These are phyloP conservation scores for Drosophila rubida DNA, from an alignment of 2,888 invertebrate genomes.

Conservation along the genomic window DNA sequence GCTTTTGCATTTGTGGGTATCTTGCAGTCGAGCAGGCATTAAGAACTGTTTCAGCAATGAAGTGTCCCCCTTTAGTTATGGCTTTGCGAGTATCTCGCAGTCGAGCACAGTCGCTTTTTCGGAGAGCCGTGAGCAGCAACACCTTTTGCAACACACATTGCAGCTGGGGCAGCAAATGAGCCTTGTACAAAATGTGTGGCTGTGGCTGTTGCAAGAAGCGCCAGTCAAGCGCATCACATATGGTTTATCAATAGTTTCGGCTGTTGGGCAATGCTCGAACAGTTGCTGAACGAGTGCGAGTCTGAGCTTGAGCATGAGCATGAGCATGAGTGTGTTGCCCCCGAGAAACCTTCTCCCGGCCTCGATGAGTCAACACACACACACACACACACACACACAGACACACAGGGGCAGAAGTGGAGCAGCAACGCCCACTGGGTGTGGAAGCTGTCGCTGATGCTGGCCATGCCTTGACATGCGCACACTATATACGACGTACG, in stretches of 20 bases:
- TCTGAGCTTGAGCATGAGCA: too few relatives aligned
- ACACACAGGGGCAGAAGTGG: constrained; percentile 38
- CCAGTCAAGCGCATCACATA: constrained; percentile 44
- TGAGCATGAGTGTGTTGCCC: neutral
- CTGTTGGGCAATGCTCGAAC: constrained; percentile 18
- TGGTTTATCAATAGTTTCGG: constrained; percentile 46
- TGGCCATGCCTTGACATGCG: constrained; percentile 56
- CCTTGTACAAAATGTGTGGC: constrained; percentile 70
- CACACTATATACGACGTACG: constrained; percentile 7
- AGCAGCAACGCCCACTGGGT: constrained; percentile 75
- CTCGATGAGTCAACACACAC: constrained; percentile 67
- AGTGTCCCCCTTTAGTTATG: too few relatives aligned
- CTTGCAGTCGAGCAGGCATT: neutral
- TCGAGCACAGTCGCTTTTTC: too few relatives aligned
- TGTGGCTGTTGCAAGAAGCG: constrained; percentile 24
- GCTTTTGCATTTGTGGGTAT: too few relatives aligned
- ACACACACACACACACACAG: too few relatives aligned
- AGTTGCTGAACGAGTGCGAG: neutral
- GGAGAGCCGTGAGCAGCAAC: too few relatives aligned
- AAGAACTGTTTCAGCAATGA: too few relatives aligned
- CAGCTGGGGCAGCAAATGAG: constrained; percentile 31
- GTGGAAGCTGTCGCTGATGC: constrained; percentile 51
- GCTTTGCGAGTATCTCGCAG: too few relatives aligned
- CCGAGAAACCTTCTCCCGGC: constrained; percentile 47
- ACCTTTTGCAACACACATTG: constrained; percentile 25